Base-by-base conservation (phyloP, 2,888 invertebrate species). In the Dermolepida albohirtum region DNA sequence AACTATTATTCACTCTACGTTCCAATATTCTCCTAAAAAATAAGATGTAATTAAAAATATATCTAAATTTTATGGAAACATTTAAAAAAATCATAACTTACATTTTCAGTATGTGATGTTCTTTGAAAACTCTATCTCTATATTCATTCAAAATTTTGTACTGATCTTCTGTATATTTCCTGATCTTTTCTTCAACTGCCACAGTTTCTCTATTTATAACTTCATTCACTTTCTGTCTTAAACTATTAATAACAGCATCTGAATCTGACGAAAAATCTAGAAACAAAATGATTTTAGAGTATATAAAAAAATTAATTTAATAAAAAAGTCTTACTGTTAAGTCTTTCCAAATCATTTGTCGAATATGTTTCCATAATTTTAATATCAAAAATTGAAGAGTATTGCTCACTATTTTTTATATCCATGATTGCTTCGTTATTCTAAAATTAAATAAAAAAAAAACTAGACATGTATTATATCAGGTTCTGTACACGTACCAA, bases 101-200 rank as follows among this genome's bases (percentile, higher is more conserved):
- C 86, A 89, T 89, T 80, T 87, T 84, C 83, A 90, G 86, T 80
- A 88, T 85, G 81, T 88, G 88, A 79, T 90, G 89, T 82, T 94
- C 93, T 76, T 87, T 89, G 77, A 90, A 90, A 71, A 90, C 90
- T 78, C 87, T 88, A 80, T 91, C 91, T 77, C 89, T 89, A 81
- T 89, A 90, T 72, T 88, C 88, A 79, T 94, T 92, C 75, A 93
- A 86, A 74, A 89, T 86, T 69, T 89, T 88, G 85, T 92, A 92
- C 78, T 93, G 91, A 78, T 90, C 89, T 76, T 91, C 91, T 71
- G 90, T 89, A 83, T 88, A 94, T 69, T 88, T 88, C 77, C 91
- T 88, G 69, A 95, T 91, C 73, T 90, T 87, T 75, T 92, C 91
- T 77, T 94, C 93, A 52, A 92, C 89, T 1, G 88, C 87, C 51